Percentiles rank a stretch among this genome's conserved stretches.
These are phyloP conservation scores for Polyommatus icarus DNA, from an alignment of 2,888 invertebrate species.

Conservation along the genomic window DNA sequence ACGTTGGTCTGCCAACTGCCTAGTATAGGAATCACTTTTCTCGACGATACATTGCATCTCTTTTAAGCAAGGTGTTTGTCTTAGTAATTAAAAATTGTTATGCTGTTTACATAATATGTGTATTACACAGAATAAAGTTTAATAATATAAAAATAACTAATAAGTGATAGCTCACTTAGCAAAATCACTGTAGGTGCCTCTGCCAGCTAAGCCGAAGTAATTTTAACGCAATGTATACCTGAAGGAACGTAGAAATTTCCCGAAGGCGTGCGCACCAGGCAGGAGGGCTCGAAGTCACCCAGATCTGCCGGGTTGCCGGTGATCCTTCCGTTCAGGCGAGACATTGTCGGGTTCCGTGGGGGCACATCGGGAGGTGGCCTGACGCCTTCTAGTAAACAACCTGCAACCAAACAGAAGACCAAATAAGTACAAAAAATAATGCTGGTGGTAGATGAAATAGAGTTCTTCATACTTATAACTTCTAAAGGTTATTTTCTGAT, in stretches of 20 bases:
- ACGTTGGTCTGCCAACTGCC: no score
- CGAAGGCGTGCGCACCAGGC: conserved; percentile 93
- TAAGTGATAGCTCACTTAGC: no score
- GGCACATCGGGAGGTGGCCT: conserved; percentile 94
- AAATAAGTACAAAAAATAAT: neutral
- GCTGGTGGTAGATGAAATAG: neutral
- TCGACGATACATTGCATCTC: no score
- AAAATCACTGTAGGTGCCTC: neutral
- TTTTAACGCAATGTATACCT: conserved; percentile 63
- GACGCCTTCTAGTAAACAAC: conserved; percentile 92
- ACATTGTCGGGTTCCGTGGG: conserved; percentile 92
- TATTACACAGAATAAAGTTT: no score
- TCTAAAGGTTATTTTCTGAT: no score
- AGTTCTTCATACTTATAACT: no score
- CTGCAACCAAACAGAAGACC: conserved; percentile 71
- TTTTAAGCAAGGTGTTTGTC: no score
- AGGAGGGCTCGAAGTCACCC: conserved; percentile 92
- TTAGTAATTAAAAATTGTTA: no score
- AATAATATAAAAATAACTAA: no score
- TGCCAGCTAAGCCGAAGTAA: neutral
- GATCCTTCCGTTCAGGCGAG: conserved; percentile 92
- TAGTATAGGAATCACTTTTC: no score
- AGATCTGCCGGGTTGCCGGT: conserved; percentile 89
- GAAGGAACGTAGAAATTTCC: conserved; percentile 97
- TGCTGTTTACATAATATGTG: no score